phyloP scores from a whole-genome alignment of 2,797 vertebrate genomes.

The Melanotaenia pygmaea region DNA sequence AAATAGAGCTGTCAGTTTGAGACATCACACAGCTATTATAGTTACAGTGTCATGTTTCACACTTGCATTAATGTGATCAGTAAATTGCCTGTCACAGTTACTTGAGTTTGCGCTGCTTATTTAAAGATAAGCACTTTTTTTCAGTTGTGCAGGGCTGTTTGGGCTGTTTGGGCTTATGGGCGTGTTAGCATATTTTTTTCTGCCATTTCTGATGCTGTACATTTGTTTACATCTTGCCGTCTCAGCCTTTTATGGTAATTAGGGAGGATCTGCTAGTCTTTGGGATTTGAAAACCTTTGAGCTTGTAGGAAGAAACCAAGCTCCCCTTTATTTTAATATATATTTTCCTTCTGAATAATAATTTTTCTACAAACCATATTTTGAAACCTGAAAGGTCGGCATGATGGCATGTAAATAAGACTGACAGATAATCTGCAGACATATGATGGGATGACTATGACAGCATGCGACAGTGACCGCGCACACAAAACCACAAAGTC shows the following conservation, averaged over 20 bases:
- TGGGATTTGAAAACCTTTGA: conserved; percentile 13
- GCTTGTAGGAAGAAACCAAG: background rate
- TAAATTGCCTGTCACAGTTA: conserved; percentile 70
- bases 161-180: conserved; percentile 49
- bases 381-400: background rate
- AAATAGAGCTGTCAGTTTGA: conserved; percentile 72
- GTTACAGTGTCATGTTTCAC: conserved; percentile 68
- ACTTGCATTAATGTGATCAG: conserved; percentile 51
- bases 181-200: conserved; percentile 46
- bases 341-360: background rate
- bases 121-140: conserved; percentile 70
- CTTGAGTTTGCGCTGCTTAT: conserved; percentile 61
- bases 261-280: conserved; percentile 14
- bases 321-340: background rate
- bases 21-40: conserved; percentile 45
- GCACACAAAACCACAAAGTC: conserved; percentile 2
- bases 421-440: conserved; percentile 31
- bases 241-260: conserved; percentile 44
- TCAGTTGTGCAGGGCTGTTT: conserved; percentile 43
- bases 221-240: conserved; percentile 24
- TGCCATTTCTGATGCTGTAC: conserved; percentile 28
- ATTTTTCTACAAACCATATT: background rate
- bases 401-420: background rate
- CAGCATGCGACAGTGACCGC: conserved; percentile 19
- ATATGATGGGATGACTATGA: conserved; percentile 45